Base-by-base conservation (phyloP, 1,140 invertebrate species). In the Calycopis cecrops region DNA sequence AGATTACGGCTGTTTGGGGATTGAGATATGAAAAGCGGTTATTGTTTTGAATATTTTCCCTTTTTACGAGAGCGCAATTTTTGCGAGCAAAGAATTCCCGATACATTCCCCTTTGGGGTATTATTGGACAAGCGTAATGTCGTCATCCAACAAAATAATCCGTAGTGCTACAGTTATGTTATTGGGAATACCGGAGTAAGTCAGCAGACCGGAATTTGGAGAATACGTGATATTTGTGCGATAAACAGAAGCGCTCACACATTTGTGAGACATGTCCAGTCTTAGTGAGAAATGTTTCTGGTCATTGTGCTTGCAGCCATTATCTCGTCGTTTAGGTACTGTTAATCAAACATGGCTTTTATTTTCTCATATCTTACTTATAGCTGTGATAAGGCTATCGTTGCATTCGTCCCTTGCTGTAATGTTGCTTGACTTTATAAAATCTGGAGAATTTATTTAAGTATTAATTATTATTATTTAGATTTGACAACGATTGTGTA, bases 1-100 rank as follows among this genome's bases (percentile, higher is more conserved):
- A 86, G 79, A 85, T 86, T 84, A 85, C 71, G 69, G 72, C 75
- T 78, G 73, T 79, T 78, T 70, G 73, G 75, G 73, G 75, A 85
- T 83, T 80, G 79, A 80, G 79, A 80, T 82, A 79, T 79, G 73
- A 79, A 83, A 79, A 79, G 73, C 74, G 68, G 76, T 84, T 81
- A 83, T 83, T 86, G 78, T 86, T 84, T 85, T 75, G 73, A 79
- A 80, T 81, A 78, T 77, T 79, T 80, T 60, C 63, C 65, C 72
- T 79, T 77, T 79, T 76, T 73, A 71, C 51, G 66, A 59, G 60
- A 56, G 59, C 54, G 52, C 55, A 62, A 66, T 70, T 65, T 69
- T 53, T 67, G 55, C 55, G 48, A 49, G 48, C 65, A 50, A 57
- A 28, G 48, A 62, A 37, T 55, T 55, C 53, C 42, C 35, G 52